Evolutionary conservation across 2,888 invertebrate genomes (phyloP), one percentile per base, ranked within the genome.

Genomic region (Synergus laeviventris): DNA sequence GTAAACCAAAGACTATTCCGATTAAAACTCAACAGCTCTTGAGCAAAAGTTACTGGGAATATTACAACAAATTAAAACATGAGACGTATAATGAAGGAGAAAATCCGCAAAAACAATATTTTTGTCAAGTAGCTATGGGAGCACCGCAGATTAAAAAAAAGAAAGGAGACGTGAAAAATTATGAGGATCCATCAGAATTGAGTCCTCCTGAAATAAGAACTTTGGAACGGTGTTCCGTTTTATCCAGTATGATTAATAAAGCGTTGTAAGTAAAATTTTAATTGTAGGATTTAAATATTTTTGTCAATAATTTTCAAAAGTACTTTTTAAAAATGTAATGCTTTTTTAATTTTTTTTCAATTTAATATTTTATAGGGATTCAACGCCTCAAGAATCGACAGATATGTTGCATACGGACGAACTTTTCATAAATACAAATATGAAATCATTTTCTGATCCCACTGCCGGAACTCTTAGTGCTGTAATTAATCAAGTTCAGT

Each of bases 31-130:
- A 86, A 78, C 79, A 83, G 74, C 78, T 88, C 16, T 77, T 89
- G 49, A 89, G 84, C 70, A 86, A 87, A 75, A 89, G 84, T 81
- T 89, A 89, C 76, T 87, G 86, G 84, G 85, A 89, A 8, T 89
- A 87, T 82, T 89, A 88, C 39, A 86, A 86, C 16, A 87, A 84
- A 81, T 81, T 87, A 31, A 85, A 82, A 39, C 54, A 56, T 1
- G 12, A 38, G 12, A n/a, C 21, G 36, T 59, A 12, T 24, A 14
- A 75, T 11, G 78, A 82, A 36, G 39, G 78, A 4, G 73, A 54
- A 9, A 78, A 54, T 74, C n/a, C 76, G 0, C 81, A 84, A 12
- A 81, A 84, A 31, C 79, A 83, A 59, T 86, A 81, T 77, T 60
- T 82, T 8, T 80, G 75, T 77, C 82, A 85, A 24, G 59, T 85